phyloP scores from a whole-genome alignment of 64 coral and sea anemone species.

The Pocillopora damicornis region DNA sequence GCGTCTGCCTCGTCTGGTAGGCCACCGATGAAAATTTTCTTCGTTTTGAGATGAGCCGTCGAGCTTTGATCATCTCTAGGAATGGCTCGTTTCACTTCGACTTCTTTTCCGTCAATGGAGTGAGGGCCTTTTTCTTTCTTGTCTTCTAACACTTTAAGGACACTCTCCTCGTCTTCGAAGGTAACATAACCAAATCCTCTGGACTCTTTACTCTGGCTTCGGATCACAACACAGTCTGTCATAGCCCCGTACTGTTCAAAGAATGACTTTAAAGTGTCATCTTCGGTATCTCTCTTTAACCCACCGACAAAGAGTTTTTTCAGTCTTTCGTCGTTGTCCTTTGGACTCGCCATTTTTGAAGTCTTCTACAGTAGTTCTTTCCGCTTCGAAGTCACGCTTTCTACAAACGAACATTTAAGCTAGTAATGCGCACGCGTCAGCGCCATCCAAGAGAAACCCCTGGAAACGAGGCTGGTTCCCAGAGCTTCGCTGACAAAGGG shows the following conservation, averaged over 20 bases:
- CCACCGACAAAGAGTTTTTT: slow-evolving; percentile 92
- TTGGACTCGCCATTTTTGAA: slow-evolving; percentile 11
- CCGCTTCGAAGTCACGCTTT: too few species aligned
- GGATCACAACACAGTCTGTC: slow-evolving; percentile 88
- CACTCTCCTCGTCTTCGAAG: slow-evolving; percentile 45
- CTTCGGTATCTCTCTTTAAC: slow-evolving; percentile 54
- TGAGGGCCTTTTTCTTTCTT: slow-evolving; percentile 73
- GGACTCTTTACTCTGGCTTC: slow-evolving; percentile 46
- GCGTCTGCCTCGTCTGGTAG: slow-evolving; percentile 59
- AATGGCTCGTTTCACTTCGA: slow-evolving; percentile 96
- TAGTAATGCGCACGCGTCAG: too few species aligned
- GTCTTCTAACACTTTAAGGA: slow-evolving; percentile 39
- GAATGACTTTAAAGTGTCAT: slow-evolving; percentile 69
- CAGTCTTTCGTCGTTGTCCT: slow-evolving; percentile 32
- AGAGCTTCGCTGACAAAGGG: too few species aligned
- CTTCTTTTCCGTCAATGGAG: slow-evolving; percentile 79
- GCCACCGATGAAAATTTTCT: slow-evolving; percentile 95
- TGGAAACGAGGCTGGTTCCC: too few species aligned
- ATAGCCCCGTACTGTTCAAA: slow-evolving; percentile 73
- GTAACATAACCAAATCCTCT: slow-evolving; percentile 98
- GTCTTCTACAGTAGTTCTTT: neutral
- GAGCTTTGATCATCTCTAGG: slow-evolving; percentile 73
- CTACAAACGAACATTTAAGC: too few species aligned
- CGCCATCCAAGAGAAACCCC: too few species aligned
- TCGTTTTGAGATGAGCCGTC: slow-evolving; percentile 68